phyloP scores from a whole-genome alignment of 1,140 invertebrate genomes.

The Thaumatotibia leucotreta region DNA sequence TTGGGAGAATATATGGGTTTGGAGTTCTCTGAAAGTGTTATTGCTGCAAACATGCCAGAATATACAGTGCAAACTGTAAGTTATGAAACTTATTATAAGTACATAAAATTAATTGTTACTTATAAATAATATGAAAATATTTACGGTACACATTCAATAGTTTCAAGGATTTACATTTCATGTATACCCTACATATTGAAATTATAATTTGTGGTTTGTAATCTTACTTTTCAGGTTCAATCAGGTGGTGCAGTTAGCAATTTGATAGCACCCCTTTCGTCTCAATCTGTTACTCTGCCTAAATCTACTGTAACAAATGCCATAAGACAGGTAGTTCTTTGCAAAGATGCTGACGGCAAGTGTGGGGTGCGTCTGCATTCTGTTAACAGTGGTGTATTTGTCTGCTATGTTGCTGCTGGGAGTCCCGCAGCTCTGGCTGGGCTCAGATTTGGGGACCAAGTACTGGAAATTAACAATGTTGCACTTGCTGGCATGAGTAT shows the following conservation, averaged over 20 bases:
- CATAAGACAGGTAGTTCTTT: slow-evolving; percentile 86
- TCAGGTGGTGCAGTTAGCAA: slow-evolving; percentile 40
- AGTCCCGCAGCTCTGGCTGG: slow-evolving; percentile 91
- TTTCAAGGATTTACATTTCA: too few relatives aligned
- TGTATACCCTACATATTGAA: too few relatives aligned
- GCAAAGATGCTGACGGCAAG: slow-evolving; percentile 91
- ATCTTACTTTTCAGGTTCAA: slow-evolving; percentile 41
- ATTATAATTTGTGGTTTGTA: slow-evolving; percentile 1
- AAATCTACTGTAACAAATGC: slow-evolving; percentile 89
- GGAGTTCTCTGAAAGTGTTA: slow-evolving; percentile 84
- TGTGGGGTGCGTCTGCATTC: slow-evolving; percentile 89
- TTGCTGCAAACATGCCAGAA: slow-evolving; percentile 85
- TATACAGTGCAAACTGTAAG: slow-evolving; percentile 77
- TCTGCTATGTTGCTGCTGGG: slow-evolving; percentile 88
- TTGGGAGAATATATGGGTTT: slow-evolving; percentile 91
- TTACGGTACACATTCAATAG: too few relatives aligned
- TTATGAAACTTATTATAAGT: slow-evolving; percentile 16
- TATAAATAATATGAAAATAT: too few relatives aligned
- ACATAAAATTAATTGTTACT: too few relatives aligned
- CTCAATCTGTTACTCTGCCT: slow-evolving; percentile 82
- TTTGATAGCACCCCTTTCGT: slow-evolving; percentile 88
- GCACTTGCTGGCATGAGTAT: slow-evolving; percentile 90
- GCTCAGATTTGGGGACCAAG: slow-evolving; percentile 95
- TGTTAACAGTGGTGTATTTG: slow-evolving; percentile 93
- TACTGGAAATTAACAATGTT: slow-evolving; percentile 91